Percentiles rank a stretch among this genome's conserved stretches.
Conservation (phyloP, 2,888 invertebrate genomes). For the Scelioninae gen. 1 region DNA sequence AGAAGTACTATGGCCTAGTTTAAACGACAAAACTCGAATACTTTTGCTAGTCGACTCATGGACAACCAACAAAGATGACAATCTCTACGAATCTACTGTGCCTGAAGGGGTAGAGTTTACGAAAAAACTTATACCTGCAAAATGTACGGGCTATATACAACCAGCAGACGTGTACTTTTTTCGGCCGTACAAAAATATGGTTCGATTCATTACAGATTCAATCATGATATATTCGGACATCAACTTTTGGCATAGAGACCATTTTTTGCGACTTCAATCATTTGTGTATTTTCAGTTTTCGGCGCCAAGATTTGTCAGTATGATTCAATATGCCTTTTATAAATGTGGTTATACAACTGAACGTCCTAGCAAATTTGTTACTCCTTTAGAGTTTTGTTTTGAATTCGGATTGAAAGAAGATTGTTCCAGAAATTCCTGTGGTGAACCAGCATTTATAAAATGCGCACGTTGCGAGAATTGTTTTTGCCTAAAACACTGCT, state of each 20-base stretch:
- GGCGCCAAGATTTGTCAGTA: conserved; percentile 13
- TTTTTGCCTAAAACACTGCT: conserved; percentile 1
- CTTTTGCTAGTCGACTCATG: conserved; percentile 17
- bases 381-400: conserved; percentile 20
- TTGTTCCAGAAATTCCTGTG: conserved; percentile 10
- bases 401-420: conserved; percentile 22
- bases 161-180: conserved; percentile 26
- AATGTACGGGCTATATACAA: conserved; percentile 23
- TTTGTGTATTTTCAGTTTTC: conserved; percentile 24
- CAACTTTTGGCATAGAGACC: conserved; percentile 26
- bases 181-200: conserved; percentile 23
- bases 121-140: conserved; percentile 20
- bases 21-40: not conserved
- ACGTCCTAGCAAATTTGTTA: conserved; percentile 6
- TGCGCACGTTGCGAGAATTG: conserved; percentile 2
- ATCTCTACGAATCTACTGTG: not conserved
- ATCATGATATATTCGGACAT: not conserved
- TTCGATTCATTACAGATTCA: conserved; percentile 17
- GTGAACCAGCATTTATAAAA: conserved; percentile 16
- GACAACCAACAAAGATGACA: conserved; percentile 24
- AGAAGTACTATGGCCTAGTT: conserved; percentile 24
- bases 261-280: conserved; percentile 29
- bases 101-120: conserved; percentile 11
- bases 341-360: conserved; percentile 22
- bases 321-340: conserved; percentile 29